Evolutionary conservation across 2,888 invertebrate genomes (phyloP), one percentile per base, ranked within the genome.

Genomic region (Diplolepis rosae): DNA sequence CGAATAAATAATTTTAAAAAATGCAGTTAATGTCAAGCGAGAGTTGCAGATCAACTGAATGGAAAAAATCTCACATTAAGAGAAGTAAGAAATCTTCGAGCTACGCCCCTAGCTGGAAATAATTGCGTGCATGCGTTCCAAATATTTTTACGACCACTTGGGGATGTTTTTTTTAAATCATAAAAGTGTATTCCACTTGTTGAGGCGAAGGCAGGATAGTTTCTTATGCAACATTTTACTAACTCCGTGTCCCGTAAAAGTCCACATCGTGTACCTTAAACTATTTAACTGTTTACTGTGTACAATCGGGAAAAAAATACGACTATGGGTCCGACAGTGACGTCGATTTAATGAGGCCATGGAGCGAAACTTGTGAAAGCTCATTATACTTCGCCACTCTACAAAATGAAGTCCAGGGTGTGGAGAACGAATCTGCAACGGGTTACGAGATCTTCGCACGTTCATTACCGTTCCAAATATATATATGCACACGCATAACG

Each of bases 311-410:
- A 24, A 39, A 61, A 61, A 61, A 61, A 61, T 61, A 61, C 61
- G 61, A 61, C 61, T 39, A 24, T 22, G 22, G 7, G 61, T 61
- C 61, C 61, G 61, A 61, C 61, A 61, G 61, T 61, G 61, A 61
- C 61, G 61, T 39, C 24, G 74, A 75, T 82, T 80, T 82, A 83
- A 82, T 78, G 81, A 82, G 82, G 76, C 77, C 76, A 77, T 73
- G 73, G 77, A 69, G 68, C 68, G 71, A 69, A 68, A 71, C 71
- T 74, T 75, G 70, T 71, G 69, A 70, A 74, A 75, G 78, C 80
- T 83, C 83, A 74, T 82, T 83, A 83, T 77, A 71, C 67, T 67
- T 70, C 68, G 30, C 80, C 73, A 68, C 67, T 72, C 77, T 71
- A 73, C 74, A 75, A 80, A 77, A 75, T 73, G n/a, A 74, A 61